A percentile compares a stretch with the other conserved stretches of the same genome.
phyloP scores from a whole-genome alignment of 2,113 vertebrate species.

The Accipiter cooperii region DNA sequence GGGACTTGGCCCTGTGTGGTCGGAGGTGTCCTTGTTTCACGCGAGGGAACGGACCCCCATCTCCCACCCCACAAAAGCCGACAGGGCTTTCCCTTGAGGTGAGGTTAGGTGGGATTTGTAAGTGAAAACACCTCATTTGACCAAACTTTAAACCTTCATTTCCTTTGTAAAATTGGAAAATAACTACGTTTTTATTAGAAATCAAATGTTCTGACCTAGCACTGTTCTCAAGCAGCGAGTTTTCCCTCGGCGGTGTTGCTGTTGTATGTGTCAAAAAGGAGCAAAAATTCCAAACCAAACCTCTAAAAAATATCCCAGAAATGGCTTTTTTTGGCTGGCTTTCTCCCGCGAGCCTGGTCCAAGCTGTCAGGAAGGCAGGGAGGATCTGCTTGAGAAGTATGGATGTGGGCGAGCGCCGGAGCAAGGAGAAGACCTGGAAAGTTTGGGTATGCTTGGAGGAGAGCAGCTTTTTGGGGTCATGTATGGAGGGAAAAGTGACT shows the following conservation, averaged over 20 bases:
- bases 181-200: background rate
- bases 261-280: background rate
- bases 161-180: background rate
- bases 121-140: background rate
- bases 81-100: background rate
- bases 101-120: background rate
- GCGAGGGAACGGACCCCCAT: accelerated
- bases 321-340: constrained; percentile 11
- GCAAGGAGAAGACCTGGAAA: constrained; percentile 5
- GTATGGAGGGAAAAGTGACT: accelerated
- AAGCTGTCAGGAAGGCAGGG: background rate
- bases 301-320: background rate
- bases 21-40: background rate
- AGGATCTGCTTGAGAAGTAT: background rate
- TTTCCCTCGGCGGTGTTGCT: background rate
- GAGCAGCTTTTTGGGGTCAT: background rate
- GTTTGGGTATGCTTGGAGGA: background rate
- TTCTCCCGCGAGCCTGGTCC: background rate
- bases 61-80: background rate
- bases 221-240: background rate
- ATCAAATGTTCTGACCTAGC: background rate
- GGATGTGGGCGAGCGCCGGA: background rate
- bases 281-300: constrained; percentile 24
- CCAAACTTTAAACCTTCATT: background rate
- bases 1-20: background rate